A percentile compares a stretch with the other conserved stretches of the same genome.
phyloP scores from a whole-genome alignment of 2,797 vertebrate genomes.

The Hydrocynus forskahlii region DNA sequence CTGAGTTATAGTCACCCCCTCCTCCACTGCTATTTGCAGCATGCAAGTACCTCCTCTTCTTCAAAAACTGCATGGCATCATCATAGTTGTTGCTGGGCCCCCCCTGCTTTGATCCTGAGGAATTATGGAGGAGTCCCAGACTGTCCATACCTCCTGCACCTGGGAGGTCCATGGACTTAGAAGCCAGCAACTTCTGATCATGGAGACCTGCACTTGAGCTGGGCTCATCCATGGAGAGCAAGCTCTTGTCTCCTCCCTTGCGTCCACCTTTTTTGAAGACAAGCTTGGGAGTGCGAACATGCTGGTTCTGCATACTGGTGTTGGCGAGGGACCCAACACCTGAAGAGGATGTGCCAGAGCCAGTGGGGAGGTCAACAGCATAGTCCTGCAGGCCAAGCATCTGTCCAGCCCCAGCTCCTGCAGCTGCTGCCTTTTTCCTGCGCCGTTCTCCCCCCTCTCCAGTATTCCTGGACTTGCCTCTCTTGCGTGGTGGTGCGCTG shows the following conservation, averaged over 20 bases:
- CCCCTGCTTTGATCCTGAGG: conserved; percentile 84
- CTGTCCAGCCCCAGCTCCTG: conserved; percentile 60
- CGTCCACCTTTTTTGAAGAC: conserved; percentile 91
- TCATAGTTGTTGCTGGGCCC: conserved; percentile 95
- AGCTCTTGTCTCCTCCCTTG: conserved; percentile 87
- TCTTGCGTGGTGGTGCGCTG: conserved; percentile 89
- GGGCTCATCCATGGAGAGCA: conserved; percentile 81
- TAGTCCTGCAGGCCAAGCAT: conserved; percentile 87
- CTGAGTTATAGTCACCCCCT: conserved; percentile 89
- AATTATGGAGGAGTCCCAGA: conserved; percentile 88
- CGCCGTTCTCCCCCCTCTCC: conserved; percentile 89
- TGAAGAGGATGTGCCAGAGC: conserved; percentile 68
- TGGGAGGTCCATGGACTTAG: conserved; percentile 86
- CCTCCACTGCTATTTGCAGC: conserved; percentile 85
- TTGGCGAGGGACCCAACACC: conserved; percentile 74
- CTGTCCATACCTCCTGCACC: conserved; percentile 81
- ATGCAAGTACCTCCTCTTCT: conserved; percentile 97
- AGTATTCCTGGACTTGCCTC: conserved; percentile 88
- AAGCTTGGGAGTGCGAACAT: conserved; percentile 90
- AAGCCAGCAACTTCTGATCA: conserved; percentile 87
- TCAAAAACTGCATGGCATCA: conserved; percentile 99
- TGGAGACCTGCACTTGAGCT: conserved; percentile 73
- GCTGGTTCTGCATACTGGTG: conserved; percentile 80
- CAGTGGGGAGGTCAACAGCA: conserved; percentile 85
- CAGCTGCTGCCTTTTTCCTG: conserved; percentile 83